Base-by-base conservation (phyloP, 2,797 vertebrate genomes). In the Chelonia mydas region DNA sequence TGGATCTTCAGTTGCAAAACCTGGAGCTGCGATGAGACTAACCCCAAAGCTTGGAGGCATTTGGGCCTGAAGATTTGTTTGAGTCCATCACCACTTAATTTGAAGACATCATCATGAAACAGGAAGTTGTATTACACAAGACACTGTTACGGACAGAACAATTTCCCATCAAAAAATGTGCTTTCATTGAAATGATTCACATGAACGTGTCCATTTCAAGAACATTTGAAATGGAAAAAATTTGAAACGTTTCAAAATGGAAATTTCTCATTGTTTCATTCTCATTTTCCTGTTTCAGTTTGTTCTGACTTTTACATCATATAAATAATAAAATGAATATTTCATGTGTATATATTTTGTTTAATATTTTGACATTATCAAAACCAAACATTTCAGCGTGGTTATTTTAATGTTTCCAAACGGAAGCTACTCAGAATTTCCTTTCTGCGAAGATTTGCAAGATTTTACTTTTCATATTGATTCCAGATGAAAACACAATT, bases 361-460 rank as follows among this genome's bases (percentile, higher is more conserved):
- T 61, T 61, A 61, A 74, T 45, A 5, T 25, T 74, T 74, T 41
- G 23, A 41, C 21, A 13, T 37, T 2, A 37, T 3, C 79, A 61
- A 59, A 86, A 90, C 10, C 27, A 27, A 76, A n/a, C 7, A 7
- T 51, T 4, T 31, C 54, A 61, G 8, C 0, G 57, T 28, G 45
- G 3, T 13, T 21, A 8, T 65, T 91, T 7, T 37, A 33, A 41
- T 23, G 27, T 27, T 61, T 37, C 49, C 6, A 68, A 33, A 80
- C 50, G 51, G 2, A 33, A 6, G 7, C 33, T 80, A 77, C 78
- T 27, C 15, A 84, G 83, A 54, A 65, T 19, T 57, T 23, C 2
- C 0, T 1, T 19, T 50, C 83, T 54, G 45, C 54, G 41, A 10
- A 74, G 90, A 16, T 0, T 1, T 81, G 9, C 31, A 61, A 17